Percentiles rank a stretch among this genome's conserved stretches.
Conservation (phyloP, 2,797 vertebrate species). For the Diceros bicornis region DNA sequence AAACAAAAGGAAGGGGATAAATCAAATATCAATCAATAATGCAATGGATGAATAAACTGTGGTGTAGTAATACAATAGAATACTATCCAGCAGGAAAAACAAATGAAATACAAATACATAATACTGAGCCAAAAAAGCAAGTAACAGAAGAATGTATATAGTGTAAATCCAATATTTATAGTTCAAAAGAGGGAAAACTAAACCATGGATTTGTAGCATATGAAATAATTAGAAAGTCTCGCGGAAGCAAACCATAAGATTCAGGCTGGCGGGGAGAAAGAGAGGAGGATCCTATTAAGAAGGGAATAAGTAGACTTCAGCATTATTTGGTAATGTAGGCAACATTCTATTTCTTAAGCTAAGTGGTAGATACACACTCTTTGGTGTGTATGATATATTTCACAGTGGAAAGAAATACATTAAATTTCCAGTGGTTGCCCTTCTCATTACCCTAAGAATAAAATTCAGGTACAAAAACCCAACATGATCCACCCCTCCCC, state of each 20-base stretch:
- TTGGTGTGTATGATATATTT: not conserved
- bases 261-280: not conserved
- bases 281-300: not conserved
- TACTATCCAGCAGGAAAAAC: not conserved
- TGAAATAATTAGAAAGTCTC: not conserved
- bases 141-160: not conserved
- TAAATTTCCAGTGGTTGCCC: not conserved
- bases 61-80: not conserved
- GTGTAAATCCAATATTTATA: not conserved
- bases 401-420: not conserved
- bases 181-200: not conserved
- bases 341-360: not conserved
- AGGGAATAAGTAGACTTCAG: not conserved
- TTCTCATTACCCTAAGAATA: not conserved
- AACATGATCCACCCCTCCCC: not conserved
- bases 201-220: not conserved
- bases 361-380: not conserved
- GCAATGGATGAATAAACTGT: not conserved
- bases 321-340: not conserved
- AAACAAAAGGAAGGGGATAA: not conserved
- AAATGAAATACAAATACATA: not conserved
- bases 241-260: not conserved
- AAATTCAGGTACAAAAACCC: not conserved
- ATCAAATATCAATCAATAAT: not conserved
- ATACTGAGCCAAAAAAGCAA: not conserved